Base-by-base conservation (phyloP, 2,888 invertebrate genomes). In the Seladonia tumulorum region DNA sequence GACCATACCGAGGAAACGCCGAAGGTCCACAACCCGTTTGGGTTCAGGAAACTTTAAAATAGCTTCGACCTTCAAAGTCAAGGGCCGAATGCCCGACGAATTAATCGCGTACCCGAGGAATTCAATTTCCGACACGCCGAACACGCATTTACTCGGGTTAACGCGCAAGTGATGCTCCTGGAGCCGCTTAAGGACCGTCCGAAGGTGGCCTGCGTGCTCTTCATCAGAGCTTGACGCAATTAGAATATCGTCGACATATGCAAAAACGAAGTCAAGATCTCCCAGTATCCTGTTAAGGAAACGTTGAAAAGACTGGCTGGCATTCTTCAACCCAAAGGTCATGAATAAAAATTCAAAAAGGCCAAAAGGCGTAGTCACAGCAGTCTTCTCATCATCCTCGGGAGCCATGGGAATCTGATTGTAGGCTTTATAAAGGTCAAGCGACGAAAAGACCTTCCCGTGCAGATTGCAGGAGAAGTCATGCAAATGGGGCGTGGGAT, bases 401-500 rank as follows among this genome's bases (percentile, higher is more conserved):
- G 25, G 42, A 18, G 68, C 53, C n/a, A n/a, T n/a, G n/a, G n/a
- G n/a, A n/a, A n/a, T n/a, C n/a, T n/a, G n/a, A n/a, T 80, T 49
- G 12, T 75, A 80, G 0, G 75, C 75, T 22, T 22, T 42, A 1
- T 25, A 4, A 0, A 76, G 18, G 12, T 81, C 76, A 8, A 81
- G 16, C 0, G 63, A 60, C 0, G 47, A 45, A 42, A 81, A 76
- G 0, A 76, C 25, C 1, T 8, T 75, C 12, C 75, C 70, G 1
- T 75, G 42, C 10, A 81, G n/a, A 18, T 47, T 29, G 1, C 0
- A 5, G 4, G 82, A 2, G 35, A 73, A 74, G 18, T 82, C 78
- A 0, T 82, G 74, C 0, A 82, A 7, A 25, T 82, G 78, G 12
- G 82, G 78, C 1, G 73, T 88, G 5, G 47, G 47, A 47, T 47